Percentiles rank a stretch among this genome's conserved stretches.
Conservation (phyloP, 2,113 vertebrate species). For the Catharus minimus region DNA sequence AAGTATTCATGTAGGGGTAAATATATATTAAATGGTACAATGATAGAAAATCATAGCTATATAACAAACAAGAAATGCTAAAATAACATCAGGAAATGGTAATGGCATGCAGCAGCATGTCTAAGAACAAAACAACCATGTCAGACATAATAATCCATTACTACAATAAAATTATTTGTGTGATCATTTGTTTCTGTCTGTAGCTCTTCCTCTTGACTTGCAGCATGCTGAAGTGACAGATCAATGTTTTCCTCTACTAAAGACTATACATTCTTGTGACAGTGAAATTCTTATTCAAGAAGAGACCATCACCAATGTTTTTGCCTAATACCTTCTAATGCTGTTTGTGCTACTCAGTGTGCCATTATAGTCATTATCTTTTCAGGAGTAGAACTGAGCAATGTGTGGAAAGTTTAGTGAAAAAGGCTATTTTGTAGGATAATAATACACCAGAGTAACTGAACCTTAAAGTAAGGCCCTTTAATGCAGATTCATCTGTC, state of each 20-base stretch:
- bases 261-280: neutral
- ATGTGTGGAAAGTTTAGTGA: neutral
- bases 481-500: neutral
- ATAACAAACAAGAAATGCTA: neutral
- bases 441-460: neutral
- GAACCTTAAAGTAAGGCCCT: constrained; percentile 6
- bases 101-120: neutral
- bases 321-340: neutral
- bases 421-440: neutral
- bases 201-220: neutral
- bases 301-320: neutral
- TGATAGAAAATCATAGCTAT: neutral
- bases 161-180: neutral
- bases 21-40: neutral
- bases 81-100: neutral
- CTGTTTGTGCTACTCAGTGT: neutral
- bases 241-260: neutral
- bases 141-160: neutral
- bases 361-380: neutral
- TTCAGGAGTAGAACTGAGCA: neutral
- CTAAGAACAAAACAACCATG: neutral
- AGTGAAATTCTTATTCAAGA: neutral
- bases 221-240: neutral
- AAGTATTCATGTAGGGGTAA: neutral
- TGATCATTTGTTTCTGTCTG: neutral